These are phyloP conservation scores for Hepsetus odoe DNA, from an alignment of 2,113 vertebrate genomes.

Conservation along the genomic window DNA sequence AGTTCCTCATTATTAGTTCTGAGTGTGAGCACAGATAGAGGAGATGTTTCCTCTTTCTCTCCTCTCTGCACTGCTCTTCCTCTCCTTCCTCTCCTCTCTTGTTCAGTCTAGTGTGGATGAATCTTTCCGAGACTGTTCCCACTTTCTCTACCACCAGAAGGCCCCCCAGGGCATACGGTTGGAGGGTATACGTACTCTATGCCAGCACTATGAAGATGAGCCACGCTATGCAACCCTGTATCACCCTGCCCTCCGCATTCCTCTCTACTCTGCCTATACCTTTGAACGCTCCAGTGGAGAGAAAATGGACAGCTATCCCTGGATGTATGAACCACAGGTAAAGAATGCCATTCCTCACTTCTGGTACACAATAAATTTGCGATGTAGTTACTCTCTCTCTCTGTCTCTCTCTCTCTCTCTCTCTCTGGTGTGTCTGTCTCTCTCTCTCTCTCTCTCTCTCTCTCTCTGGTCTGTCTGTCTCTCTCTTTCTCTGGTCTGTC, in stretches of 20 bases:
- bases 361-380: not conserved
- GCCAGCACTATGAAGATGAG: slow-evolving; percentile 65
- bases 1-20: not conserved
- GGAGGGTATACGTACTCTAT: slow-evolving; percentile 48
- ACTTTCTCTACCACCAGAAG: slow-evolving; percentile 24
- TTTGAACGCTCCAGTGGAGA: slow-evolving; percentile 70
- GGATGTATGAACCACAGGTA: slow-evolving; percentile 75
- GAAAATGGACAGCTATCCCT: slow-evolving; percentile 70
- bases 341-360: not conserved
- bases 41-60: not conserved
- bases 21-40: not conserved
- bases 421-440: too few relatives aligned
- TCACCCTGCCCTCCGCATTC: slow-evolving; percentile 62
- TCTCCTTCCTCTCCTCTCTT: not conserved
- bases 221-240: slow-evolving; percentile 69
- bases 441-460: not conserved
- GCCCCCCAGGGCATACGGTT: slow-evolving; percentile 3
- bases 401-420: not conserved
- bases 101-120: slow-evolving; percentile 20
- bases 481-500: too few relatives aligned
- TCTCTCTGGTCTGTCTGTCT: not conserved
- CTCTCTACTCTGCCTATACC: slow-evolving; percentile 69
- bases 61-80: not conserved
- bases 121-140: slow-evolving; percentile 32
- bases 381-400: not conserved